Base-by-base conservation (phyloP, 2,888 invertebrate genomes). In the Chromoteleia sp. region DNA sequence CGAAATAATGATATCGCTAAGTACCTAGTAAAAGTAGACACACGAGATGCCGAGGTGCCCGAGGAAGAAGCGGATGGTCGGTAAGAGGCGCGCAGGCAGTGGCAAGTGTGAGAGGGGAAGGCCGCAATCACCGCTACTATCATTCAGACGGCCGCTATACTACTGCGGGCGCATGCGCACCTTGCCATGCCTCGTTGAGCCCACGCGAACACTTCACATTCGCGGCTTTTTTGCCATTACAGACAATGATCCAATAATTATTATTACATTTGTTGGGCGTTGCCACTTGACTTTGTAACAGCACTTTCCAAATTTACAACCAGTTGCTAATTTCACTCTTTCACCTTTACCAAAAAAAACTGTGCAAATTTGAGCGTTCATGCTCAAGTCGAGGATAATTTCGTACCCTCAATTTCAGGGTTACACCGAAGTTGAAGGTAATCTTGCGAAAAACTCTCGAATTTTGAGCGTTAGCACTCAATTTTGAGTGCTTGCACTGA, bases 161-260 rank as follows among this genome's bases (percentile, higher is more conserved):
- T 67, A 75, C 81, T 67, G 52, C 85, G 70, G 84, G 84, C 86
- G 83, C 86, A 85, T 85, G 85, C 86, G 82, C 83, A 82, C 81
- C 84, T 86, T 82, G 87, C 83, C 63, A 89, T 88, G 89, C 84
- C 84, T 89, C 88, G 89, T 88, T 89, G 87, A 86, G 84, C 85
- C 86, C 86, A 86, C 86, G 87, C 88, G 87, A 87, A 83, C 86
- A 76, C 79, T 77, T 81, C 80, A 83, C 86, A 85, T 87, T 88
- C 87, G 84, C 85, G 84, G 85, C 87, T 85, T 78, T 87, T 88
- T 87, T 85, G 84, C 81, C 82, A 85, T 85, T 73, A 73, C n/a
- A n/a, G 45, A 76, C 76, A 73, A 65, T 71, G 58, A 75, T 75
- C 58, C 75, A 71, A 75, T 80, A 81, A 81, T 81, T 56, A 81